Conservation (phyloP, 2,797 vertebrate species). For the Syndactyla subalaris region DNA sequence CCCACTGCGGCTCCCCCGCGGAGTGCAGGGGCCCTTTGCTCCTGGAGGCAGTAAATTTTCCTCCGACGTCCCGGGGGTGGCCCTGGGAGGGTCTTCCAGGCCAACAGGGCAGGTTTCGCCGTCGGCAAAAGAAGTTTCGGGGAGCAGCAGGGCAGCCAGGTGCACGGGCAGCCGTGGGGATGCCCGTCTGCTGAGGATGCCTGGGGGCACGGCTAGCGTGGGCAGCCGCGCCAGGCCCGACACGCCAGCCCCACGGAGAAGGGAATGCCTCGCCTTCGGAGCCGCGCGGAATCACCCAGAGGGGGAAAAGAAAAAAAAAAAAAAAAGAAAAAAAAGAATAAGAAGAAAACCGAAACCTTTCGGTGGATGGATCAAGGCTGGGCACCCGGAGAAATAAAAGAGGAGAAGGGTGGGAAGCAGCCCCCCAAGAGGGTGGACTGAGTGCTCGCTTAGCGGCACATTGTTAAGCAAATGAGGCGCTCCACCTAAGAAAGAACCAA, state of each 20-base stretch:
- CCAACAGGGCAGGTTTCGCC: neutral
- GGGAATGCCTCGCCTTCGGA: neutral
- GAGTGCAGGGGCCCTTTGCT: neutral
- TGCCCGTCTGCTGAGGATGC: neutral
- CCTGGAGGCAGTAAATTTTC: constrained; percentile 7
- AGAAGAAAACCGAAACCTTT: neutral
- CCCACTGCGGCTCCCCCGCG: neutral
- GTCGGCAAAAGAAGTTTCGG: neutral
- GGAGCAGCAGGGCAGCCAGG: neutral
- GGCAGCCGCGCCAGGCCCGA: neutral
- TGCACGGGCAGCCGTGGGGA: neutral
- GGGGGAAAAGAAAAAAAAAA: rapidly evolving
- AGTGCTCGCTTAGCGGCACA: constrained; percentile 32
- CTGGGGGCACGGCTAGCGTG: neutral
- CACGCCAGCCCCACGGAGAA: neutral
- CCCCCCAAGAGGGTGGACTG: neutral
- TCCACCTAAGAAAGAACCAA: constrained; percentile 25
- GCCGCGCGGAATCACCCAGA: neutral
- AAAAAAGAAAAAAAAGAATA: neutral
- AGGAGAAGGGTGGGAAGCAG: neutral
- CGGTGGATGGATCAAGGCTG: neutral
- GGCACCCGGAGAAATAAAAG: neutral
- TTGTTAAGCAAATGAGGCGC: constrained; percentile 23
- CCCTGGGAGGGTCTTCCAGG: neutral
- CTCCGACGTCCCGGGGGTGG: neutral